These are phyloP conservation scores for Magallana angulata DNA, from an alignment of 1,140 invertebrate genomes.

Conservation along the genomic window DNA sequence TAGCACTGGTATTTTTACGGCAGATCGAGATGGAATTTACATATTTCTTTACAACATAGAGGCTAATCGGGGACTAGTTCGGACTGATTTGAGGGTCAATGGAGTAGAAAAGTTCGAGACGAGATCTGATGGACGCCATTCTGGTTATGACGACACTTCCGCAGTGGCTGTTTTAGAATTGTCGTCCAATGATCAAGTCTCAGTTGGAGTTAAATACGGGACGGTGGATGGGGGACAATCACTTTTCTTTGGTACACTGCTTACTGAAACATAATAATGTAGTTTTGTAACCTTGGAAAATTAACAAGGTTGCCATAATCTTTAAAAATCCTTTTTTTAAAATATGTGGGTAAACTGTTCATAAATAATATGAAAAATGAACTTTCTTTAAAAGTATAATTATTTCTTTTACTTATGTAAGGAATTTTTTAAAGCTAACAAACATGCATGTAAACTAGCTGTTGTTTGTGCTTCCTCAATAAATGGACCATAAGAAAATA, in stretches of 20 bases:
- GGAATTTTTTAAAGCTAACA: too few species aligned
- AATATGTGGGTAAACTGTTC: too few species aligned
- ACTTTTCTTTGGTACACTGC: not conserved
- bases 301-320: too few species aligned
- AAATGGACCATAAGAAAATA: too few species aligned
- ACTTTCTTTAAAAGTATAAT: too few species aligned
- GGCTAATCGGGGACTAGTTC: not conserved
- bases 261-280: not conserved
- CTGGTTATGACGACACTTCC: slow-evolving; percentile 23
- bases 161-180: not conserved
- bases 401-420: too few species aligned
- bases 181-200: not conserved
- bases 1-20: not conserved
- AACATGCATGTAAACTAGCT: too few species aligned
- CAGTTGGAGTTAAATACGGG: not conserved
- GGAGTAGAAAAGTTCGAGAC: not conserved
- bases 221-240: not conserved
- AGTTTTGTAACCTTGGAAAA: too few species aligned
- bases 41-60: slow-evolving; percentile 4
- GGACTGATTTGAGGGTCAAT: not conserved
- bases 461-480: too few species aligned
- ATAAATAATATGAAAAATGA: too few species aligned
- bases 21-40: slow-evolving; percentile 7
- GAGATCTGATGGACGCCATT: not conserved
- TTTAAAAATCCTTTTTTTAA: too few species aligned